Percentiles rank a stretch among this genome's conserved stretches.
These are phyloP conservation scores for Diuraphis noxia DNA, from an alignment of 1,140 invertebrate genomes.

Conservation along the genomic window DNA sequence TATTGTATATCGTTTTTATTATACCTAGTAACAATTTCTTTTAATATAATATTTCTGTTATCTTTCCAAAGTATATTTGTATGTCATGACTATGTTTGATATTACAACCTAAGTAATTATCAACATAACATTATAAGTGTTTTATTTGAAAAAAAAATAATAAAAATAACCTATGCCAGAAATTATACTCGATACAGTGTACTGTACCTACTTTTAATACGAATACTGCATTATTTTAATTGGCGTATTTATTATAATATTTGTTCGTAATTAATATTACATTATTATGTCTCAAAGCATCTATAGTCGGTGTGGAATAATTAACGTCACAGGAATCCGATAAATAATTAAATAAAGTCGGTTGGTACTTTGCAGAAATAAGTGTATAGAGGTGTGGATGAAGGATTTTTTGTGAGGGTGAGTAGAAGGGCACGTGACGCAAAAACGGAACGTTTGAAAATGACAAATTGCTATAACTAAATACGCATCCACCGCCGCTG, in stretches of 20 bases:
- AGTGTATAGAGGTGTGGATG: neutral
- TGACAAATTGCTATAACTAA: conserved; percentile 49
- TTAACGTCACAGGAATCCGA: conserved; percentile 2
- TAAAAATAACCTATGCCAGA: neutral
- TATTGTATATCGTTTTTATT: neutral
- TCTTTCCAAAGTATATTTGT: neutral
- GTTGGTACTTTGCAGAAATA: neutral
- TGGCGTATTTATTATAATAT: neutral
- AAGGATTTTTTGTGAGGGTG: neutral
- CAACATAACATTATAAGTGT: neutral
- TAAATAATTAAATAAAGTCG: conserved; percentile 30
- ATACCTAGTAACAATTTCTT: neutral
- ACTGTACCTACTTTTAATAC: neutral
- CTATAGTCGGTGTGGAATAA: neutral
- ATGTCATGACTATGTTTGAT: neutral
- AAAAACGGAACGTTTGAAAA: conserved; percentile 48
- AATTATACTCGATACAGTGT: neutral
- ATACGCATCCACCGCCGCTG: conserved; percentile 6
- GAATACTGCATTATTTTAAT: neutral
- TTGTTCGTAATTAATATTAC: neutral
- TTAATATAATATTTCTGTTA: neutral
- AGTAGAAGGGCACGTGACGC: neutral
- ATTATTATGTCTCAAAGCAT: neutral
- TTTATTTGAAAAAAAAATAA: neutral
- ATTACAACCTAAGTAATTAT: neutral